Percentiles rank a stretch among this genome's conserved stretches.
phyloP scores from a whole-genome alignment of 2,113 vertebrate genomes.

The Addax nasomaculatus region DNA sequence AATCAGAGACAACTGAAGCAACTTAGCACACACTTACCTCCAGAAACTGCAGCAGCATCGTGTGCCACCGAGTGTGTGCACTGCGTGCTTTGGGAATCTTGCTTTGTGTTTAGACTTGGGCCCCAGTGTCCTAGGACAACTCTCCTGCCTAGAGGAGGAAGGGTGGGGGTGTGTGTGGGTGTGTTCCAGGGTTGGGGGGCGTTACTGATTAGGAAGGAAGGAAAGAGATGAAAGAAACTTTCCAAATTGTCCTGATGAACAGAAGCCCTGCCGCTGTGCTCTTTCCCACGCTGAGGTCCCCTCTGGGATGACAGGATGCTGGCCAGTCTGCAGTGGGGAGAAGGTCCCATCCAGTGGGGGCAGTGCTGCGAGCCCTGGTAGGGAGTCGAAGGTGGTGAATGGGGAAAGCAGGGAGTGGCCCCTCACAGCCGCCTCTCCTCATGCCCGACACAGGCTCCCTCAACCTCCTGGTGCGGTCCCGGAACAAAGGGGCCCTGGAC shows the following conservation, averaged over 20 bases:
- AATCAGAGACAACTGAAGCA: background rate
- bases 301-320: background rate
- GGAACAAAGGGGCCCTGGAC: slow-evolving; percentile 89
- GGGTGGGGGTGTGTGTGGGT: no score
- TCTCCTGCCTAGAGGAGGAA: background rate
- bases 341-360: background rate
- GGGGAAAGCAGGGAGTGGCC: no score
- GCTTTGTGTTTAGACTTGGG: background rate
- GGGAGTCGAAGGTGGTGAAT: background rate
- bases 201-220: background rate
- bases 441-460: slow-evolving; percentile 85
- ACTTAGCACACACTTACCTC: background rate
- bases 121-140: background rate
- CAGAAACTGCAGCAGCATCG: background rate
- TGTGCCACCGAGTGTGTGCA: accelerated
- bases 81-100: background rate
- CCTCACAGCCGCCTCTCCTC: background rate
- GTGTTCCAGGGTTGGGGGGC: background rate
- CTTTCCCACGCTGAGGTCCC: background rate
- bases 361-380: accelerated
- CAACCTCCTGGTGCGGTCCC: slow-evolving; percentile 90
- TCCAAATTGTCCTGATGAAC: background rate
- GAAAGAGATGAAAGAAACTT: background rate
- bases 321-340: background rate
- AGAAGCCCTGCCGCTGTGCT: background rate